Conservation (phyloP, 2,113 vertebrate genomes). For the Romanogobio albipinnatus region DNA sequence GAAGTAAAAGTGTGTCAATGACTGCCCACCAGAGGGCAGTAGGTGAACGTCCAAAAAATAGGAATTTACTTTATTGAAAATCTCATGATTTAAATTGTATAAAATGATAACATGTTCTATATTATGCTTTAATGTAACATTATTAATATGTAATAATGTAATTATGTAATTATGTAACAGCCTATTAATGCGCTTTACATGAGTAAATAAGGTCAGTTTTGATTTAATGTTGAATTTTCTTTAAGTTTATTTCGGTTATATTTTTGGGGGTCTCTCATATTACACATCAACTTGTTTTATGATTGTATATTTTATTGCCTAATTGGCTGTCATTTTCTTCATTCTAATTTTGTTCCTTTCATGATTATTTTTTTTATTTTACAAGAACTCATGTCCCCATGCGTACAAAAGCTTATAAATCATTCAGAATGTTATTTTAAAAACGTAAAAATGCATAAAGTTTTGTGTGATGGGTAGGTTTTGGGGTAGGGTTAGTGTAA, state of each 20-base stretch:
- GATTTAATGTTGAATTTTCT: not conserved
- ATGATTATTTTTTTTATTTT: not conserved
- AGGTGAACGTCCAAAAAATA: not conserved
- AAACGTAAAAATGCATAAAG: too few species aligned
- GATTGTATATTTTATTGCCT: not conserved
- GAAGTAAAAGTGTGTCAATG: not conserved
- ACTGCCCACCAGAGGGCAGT: slow-evolving; percentile 40
- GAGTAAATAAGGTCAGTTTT: not conserved
- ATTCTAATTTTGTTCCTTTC: not conserved
- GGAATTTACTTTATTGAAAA: not conserved
- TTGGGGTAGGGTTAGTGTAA: too few species aligned
- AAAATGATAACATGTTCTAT: not conserved
- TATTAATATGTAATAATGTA: too few species aligned
- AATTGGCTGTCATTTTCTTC: too few species aligned
- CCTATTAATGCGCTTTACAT: not conserved
- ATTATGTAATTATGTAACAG: too few species aligned
- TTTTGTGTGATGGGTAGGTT: too few species aligned
- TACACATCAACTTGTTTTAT: too few species aligned
- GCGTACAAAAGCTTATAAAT: too few species aligned
- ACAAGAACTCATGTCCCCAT: too few species aligned
- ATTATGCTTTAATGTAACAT: not conserved
- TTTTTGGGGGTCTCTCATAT: too few species aligned
- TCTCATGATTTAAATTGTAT: not conserved
- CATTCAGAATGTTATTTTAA: too few species aligned
- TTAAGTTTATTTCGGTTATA: too few species aligned